Percentiles rank a stretch among this genome's conserved stretches.
phyloP scores from a whole-genome alignment of 1,140 invertebrate genomes.

The Armadillidium nasatum region DNA sequence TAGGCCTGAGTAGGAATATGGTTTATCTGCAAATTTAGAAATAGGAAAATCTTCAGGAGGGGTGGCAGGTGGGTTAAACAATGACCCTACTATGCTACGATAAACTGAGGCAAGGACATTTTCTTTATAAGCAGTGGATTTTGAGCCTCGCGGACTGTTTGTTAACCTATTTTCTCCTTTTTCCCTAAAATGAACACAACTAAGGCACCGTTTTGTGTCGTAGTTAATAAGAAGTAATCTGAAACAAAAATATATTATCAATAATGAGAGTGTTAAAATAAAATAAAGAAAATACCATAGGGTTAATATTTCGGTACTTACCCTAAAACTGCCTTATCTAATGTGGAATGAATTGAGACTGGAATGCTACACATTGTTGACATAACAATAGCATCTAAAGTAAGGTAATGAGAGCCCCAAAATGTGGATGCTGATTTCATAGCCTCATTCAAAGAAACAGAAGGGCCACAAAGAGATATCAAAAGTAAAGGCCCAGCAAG shows the following conservation, averaged over 20 bases:
- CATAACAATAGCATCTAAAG: constrained; percentile 4
- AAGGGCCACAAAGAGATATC: background rate
- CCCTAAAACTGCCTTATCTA: constrained; percentile 4
- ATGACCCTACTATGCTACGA: background rate
- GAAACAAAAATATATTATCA: background rate
- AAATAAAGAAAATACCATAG: too few relatives aligned
- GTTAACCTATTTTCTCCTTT: background rate
- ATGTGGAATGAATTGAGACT: background rate
- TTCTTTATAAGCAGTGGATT: background rate
- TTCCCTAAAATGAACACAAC: constrained; percentile 4
- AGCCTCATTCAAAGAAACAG: background rate
- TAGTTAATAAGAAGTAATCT: background rate
- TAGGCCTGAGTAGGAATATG: background rate
- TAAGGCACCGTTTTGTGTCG: background rate
- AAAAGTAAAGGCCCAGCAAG: background rate
- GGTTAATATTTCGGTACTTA: background rate
- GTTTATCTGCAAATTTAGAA: background rate
- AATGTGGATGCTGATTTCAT: background rate
- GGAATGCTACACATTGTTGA: background rate
- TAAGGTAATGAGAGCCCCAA: constrained; percentile 1
- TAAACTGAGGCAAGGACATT: background rate
- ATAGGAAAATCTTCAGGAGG: background rate
- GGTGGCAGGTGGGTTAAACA: background rate
- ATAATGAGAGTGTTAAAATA: too few relatives aligned
- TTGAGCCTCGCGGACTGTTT: background rate